Evolutionary conservation across 2,113 vertebrate genomes (phyloP).

Genomic region (Clinocottus analis): DNA sequence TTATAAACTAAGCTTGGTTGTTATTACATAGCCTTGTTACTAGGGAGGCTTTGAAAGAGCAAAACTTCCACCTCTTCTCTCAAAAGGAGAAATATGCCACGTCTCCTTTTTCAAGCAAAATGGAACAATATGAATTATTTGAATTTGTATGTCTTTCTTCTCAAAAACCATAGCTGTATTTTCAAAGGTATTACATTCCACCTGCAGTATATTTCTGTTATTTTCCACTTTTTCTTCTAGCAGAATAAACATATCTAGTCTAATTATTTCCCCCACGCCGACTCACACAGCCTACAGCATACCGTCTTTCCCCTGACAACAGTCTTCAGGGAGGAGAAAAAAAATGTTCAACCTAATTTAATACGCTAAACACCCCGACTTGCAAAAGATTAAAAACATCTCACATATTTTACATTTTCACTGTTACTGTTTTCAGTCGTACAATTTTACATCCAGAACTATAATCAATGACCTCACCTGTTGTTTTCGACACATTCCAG

Average conservation of each 20-base stretch:
- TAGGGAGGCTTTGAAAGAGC: background rate
- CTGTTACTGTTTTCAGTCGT: background rate
- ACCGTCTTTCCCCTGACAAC: constrained; percentile 11
- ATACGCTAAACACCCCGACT: background rate
- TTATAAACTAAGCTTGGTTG: constrained; percentile 16
- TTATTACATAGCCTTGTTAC: constrained; percentile 20
- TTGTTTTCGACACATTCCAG: constrained; percentile 50
- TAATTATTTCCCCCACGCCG: constrained; percentile 28
- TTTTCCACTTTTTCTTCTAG: constrained; percentile 1
- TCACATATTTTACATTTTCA: background rate
- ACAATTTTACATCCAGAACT: background rate
- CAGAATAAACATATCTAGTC: constrained; percentile 23
- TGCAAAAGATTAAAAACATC: background rate
- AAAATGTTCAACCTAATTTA: background rate
- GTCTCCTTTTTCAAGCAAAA: background rate
- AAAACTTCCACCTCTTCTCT: constrained; percentile 4
- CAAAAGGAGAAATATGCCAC: background rate
- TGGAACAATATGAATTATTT: constrained; percentile 17
- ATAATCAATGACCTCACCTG: constrained; percentile 57
- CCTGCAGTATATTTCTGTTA: background rate
- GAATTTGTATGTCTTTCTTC: constrained; percentile 27
- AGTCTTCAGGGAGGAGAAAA: background rate
- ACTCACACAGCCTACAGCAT: constrained; percentile 12
- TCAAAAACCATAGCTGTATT: constrained; percentile 23
- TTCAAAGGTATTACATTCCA: constrained; percentile 4